These are phyloP conservation scores for Myioborus miniatus DNA, from an alignment of 2,797 vertebrate species.

Conservation along the genomic window DNA sequence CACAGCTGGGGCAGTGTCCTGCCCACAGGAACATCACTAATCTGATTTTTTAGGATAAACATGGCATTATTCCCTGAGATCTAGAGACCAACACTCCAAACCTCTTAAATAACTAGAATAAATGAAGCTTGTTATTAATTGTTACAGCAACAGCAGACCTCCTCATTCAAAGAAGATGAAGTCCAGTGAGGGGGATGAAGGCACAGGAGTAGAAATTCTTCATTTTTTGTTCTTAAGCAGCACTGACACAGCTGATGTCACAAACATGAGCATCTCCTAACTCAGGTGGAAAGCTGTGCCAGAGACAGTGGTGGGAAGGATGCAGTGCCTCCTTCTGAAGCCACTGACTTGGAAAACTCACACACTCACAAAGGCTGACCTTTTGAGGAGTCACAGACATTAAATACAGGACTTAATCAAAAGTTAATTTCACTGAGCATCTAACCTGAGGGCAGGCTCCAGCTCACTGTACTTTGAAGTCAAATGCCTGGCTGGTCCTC, in stretches of 20 bases:
- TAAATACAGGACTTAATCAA: constrained; percentile 39
- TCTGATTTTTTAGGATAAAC: background rate
- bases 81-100: background rate
- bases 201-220: background rate
- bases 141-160: background rate
- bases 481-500: constrained; percentile 38
- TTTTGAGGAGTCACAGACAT: constrained; percentile 49
- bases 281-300: background rate
- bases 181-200: background rate
- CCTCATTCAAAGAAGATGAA: background rate
- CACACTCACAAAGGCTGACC: constrained; percentile 3
- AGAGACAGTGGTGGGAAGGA: background rate
- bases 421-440: constrained; percentile 63
- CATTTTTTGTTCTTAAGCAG: background rate
- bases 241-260: background rate
- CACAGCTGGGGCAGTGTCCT: background rate
- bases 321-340: background rate
- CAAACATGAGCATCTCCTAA: background rate
- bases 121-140: background rate
- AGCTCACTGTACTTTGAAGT: constrained; percentile 47
- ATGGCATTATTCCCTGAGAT: background rate
- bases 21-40: background rate
- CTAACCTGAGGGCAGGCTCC: constrained; percentile 44
- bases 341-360: background rate
- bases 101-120: background rate